Conservation (phyloP, 2,888 invertebrate species). For the Periphyllus acericola region DNA sequence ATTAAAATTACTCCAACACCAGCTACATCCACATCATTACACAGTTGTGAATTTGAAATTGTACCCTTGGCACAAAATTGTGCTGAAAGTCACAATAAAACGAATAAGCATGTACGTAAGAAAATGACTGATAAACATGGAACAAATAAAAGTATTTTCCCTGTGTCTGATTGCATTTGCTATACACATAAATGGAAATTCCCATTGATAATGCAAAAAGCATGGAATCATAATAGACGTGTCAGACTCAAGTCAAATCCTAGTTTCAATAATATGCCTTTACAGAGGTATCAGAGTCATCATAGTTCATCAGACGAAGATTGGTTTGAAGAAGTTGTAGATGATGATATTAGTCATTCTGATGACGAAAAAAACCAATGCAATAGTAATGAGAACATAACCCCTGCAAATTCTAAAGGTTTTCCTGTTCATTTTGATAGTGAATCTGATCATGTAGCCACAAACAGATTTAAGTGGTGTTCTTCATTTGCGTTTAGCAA, state of each 20-base stretch:
- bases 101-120: neutral
- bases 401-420: neutral
- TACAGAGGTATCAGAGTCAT: conserved; percentile 68
- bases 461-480: conserved; percentile 47
- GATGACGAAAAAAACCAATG: conserved; percentile 30
- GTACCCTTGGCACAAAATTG: conserved; percentile 5
- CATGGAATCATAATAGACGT: conserved; percentile 63
- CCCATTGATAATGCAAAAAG: conserved; percentile 49
- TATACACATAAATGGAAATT: conserved; percentile 62
- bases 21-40: neutral
- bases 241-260: conserved; percentile 66
- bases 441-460: conserved; percentile 2
- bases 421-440: conserved; percentile 23
- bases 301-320: conserved; percentile 70
- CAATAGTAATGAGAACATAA: neutral
- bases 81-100: neutral
- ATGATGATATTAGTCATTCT: conserved; percentile 59
- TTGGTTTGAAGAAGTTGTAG: conserved; percentile 68
- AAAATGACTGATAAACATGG: conserved; percentile 31
- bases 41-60: conserved; percentile 7
- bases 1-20: conserved; percentile 5
- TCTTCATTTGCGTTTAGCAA: conserved; percentile 52
- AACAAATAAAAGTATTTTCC: conserved; percentile 17
- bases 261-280: conserved; percentile 66
- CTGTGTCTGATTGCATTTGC: conserved; percentile 49